These are phyloP conservation scores for Erethizon dorsatum DNA, from an alignment of 2,797 vertebrate genomes.

Conservation along the genomic window DNA sequence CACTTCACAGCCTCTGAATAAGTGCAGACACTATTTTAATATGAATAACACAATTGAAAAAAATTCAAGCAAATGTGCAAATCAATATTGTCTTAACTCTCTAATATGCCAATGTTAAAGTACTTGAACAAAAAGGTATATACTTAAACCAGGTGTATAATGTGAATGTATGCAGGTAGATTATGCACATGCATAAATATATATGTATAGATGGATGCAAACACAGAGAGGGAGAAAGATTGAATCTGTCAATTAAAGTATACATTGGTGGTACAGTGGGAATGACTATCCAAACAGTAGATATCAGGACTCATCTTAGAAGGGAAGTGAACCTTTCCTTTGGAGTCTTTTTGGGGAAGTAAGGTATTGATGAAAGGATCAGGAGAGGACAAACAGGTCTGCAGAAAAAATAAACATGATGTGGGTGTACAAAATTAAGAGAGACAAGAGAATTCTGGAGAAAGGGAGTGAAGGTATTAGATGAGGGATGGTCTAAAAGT, in stretches of 20 bases:
- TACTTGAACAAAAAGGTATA: not conserved
- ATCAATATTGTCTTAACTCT: not conserved
- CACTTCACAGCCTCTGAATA: conserved; percentile 52
- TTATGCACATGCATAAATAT: not conserved
- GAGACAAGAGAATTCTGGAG: not conserved
- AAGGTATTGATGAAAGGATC: not conserved
- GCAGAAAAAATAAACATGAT: not conserved
- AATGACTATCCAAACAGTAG: not conserved
- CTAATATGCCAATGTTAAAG: not conserved
- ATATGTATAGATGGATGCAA: not conserved
- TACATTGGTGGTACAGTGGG: not conserved
- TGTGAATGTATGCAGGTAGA: not conserved
- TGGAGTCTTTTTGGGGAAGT: not conserved
- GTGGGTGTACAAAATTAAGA: too few relatives aligned
- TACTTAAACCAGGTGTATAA: not conserved
- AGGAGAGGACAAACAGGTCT: not conserved
- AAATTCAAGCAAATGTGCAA: not conserved
- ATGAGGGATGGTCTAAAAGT: too few relatives aligned
- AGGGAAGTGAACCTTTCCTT: not conserved
- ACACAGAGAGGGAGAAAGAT: not conserved
- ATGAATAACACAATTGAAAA: not conserved
- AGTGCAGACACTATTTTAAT: conserved; percentile 19
- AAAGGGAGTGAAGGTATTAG: not conserved
- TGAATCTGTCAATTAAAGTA: not conserved
- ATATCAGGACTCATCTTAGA: not conserved